These are phyloP conservation scores for Solenodon paradoxus DNA, from an alignment of 2,113 vertebrate genomes.

Conservation along the genomic window DNA sequence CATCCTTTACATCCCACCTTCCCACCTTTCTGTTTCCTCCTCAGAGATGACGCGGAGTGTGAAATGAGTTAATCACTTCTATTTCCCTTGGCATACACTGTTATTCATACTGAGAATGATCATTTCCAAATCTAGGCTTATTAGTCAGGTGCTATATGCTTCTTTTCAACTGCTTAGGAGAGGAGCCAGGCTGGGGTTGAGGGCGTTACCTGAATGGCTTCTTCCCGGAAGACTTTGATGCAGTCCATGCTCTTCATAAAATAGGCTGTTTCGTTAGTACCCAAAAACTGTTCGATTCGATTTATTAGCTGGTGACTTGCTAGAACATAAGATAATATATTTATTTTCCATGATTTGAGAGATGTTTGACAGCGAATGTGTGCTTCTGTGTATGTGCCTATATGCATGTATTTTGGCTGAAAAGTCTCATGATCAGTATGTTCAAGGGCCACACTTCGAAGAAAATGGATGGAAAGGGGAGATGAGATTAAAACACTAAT, in stretches of 20 bases:
- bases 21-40: background rate
- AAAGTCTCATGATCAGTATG: background rate
- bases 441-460: background rate
- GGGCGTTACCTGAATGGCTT: constrained; percentile 91
- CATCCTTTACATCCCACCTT: background rate
- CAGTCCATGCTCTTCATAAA: constrained; percentile 94
- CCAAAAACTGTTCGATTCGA: constrained; percentile 93
- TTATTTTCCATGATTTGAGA: constrained; percentile 4
- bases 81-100: background rate
- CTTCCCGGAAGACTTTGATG: constrained; percentile 91
- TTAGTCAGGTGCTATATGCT: background rate
- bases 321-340: constrained; percentile 78
- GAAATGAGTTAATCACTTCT: background rate
- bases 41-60: background rate
- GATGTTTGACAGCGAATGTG: background rate
- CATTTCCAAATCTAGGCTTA: background rate
- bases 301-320: constrained; percentile 92
- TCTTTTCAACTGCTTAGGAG: background rate
- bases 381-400: background rate
- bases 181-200: background rate
- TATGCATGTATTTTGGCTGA: background rate
- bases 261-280: constrained; percentile 89
- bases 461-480: background rate
- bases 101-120: background rate
- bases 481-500: background rate